phyloP scores from a whole-genome alignment of 1,140 invertebrate species.

The Caenorhabditis tropicalis region DNA sequence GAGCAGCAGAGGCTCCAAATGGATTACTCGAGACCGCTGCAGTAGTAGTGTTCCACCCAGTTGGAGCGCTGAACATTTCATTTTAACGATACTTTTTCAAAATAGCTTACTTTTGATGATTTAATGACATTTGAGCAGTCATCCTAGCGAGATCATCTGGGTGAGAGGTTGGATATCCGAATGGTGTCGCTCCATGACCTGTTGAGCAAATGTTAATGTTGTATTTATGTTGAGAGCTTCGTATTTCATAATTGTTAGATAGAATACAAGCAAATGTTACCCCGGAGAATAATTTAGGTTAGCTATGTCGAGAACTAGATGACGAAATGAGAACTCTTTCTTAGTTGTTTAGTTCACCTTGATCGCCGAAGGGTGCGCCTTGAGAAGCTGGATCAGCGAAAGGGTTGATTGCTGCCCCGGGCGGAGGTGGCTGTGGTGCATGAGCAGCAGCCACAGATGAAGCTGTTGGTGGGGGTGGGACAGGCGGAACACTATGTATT shows the following conservation, averaged over 20 bases:
- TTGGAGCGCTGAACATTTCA: neutral
- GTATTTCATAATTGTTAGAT: no score
- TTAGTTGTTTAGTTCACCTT: conserved; percentile 41
- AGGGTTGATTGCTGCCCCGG: neutral
- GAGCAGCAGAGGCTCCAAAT: conserved; percentile 41
- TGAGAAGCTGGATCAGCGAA: conserved; percentile 18
- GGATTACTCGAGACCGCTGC: conserved; percentile 45
- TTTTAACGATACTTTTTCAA: neutral
- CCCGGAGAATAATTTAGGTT: no score
- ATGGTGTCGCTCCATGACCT: neutral
- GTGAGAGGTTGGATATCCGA: conserved; percentile 18
- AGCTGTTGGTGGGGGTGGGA: conserved; percentile 22
- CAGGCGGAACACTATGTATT: conserved; percentile 10
- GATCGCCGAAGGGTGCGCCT: conserved; percentile 34
- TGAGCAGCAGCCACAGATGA: conserved; percentile 25
- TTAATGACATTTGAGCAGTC: conserved; percentile 21
- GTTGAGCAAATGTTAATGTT: neutral
- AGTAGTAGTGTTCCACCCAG: conserved; percentile 17
- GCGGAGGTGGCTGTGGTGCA: conserved; percentile 36
- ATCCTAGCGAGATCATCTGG: conserved; percentile 21
- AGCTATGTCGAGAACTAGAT: no score
- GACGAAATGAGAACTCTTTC: no score
- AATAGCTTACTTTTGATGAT: neutral
- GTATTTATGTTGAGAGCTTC: no score
- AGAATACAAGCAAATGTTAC: no score